phyloP scores from a whole-genome alignment of 2,113 vertebrate genomes.

The Varanus salvator region DNA sequence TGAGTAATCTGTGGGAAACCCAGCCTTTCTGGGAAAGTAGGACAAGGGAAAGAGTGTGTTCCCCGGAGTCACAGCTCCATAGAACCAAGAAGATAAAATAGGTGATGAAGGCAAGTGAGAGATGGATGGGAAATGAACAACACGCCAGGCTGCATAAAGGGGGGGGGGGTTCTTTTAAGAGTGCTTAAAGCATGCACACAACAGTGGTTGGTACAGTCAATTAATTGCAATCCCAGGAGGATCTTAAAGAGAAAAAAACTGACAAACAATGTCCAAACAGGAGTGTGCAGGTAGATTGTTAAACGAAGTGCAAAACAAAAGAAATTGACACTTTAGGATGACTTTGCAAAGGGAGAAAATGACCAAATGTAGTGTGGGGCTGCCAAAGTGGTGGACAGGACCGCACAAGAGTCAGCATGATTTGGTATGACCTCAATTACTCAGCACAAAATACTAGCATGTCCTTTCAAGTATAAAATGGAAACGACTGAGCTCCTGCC shows the following conservation, averaged over 20 bases:
- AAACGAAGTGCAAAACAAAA: not conserved
- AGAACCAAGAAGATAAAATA: not conserved
- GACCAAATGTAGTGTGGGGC: not conserved
- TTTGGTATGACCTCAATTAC: too few relatives aligned
- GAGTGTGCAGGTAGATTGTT: not conserved
- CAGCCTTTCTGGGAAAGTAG: constrained; percentile 2
- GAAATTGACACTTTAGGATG: not conserved
- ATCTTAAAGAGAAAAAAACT: not conserved
- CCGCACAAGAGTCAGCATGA: not conserved
- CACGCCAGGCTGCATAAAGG: not conserved
- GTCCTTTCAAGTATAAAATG: not conserved
- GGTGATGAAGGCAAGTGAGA: not conserved
- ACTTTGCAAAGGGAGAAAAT: not conserved
- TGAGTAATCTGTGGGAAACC: not conserved
- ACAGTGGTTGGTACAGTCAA: not conserved
- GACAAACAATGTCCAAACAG: not conserved
- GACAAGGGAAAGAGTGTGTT: not conserved
- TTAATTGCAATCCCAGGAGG: not conserved
- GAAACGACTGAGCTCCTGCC: not conserved
- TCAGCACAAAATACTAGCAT: not conserved
- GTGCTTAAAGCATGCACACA: not conserved
- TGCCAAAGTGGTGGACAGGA: not conserved
- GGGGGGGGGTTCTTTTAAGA: not conserved
- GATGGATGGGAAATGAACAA: not conserved
- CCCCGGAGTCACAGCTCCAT: not conserved